Evolutionary conservation across 2,113 vertebrate genomes (phyloP).

Genomic region (Heterocephalus glaber): DNA sequence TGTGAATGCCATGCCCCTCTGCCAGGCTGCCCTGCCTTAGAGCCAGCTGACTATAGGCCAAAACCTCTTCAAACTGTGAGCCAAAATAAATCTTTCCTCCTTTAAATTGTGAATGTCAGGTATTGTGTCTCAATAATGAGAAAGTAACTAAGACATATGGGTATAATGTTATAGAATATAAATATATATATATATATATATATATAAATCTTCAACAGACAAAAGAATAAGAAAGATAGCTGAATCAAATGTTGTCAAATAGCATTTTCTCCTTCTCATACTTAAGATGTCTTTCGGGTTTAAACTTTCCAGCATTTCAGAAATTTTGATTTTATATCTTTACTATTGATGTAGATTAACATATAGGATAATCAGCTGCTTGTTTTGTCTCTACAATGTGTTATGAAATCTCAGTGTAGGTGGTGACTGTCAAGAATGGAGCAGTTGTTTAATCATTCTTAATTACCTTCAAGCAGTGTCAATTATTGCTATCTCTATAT

Average conservation of each 20-base stretch:
- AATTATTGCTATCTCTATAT: background rate
- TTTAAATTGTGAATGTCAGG: background rate
- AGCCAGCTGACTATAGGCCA: background rate
- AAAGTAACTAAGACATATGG: background rate
- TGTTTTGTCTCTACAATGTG: background rate
- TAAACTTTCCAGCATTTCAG: background rate
- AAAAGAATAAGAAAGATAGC: background rate
- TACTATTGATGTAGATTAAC: background rate
- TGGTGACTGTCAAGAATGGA: background rate
- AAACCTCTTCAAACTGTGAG: background rate
- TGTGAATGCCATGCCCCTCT: background rate
- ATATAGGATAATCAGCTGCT: background rate
- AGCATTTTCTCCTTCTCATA: background rate
- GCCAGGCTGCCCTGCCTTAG: background rate
- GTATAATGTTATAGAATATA: background rate
- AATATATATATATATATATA: background rate
- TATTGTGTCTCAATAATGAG: background rate
- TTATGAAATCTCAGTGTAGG: background rate
- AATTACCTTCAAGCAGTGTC: background rate
- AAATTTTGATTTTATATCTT: background rate
- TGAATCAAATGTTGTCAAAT: background rate
- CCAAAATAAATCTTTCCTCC: too few relatives aligned
- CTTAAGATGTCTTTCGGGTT: fast-evolving
- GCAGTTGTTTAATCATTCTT: background rate
- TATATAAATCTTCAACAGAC: background rate